Evolutionary conservation across 1,140 invertebrate species (phyloP).

Genomic region (Leucophenga varia): DNA sequence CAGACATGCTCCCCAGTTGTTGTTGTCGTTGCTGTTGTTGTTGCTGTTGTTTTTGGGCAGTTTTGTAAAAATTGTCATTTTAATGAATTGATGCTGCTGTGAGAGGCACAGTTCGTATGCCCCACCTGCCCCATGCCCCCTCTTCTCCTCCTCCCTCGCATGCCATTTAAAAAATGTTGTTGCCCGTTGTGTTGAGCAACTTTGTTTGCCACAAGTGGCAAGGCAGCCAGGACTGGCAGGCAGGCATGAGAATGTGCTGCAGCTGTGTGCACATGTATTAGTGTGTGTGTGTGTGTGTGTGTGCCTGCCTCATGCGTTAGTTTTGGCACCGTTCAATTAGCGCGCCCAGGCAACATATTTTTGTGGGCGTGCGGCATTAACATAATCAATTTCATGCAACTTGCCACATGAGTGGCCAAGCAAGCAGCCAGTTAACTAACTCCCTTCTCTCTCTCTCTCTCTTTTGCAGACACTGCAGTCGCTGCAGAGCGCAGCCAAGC

Average conservation of each 20-base stretch:
- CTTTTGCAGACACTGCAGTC: constrained; percentile 65
- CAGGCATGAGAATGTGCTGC: constrained; percentile 1
- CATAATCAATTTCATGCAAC: constrained; percentile 37
- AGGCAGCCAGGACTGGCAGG: constrained; percentile 6
- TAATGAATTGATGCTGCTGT: constrained; percentile 54
- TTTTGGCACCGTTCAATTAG: constrained; percentile 51
- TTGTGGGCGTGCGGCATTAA: constrained; percentile 30
- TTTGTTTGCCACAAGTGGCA: constrained; percentile 30
- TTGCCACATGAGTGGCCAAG: no score
- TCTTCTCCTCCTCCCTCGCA: no score
- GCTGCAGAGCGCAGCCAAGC: constrained; percentile 86
- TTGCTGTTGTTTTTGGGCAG: no score
- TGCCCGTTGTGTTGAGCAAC: constrained; percentile 45
- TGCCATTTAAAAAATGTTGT: constrained; percentile 52
- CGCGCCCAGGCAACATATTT: constrained; percentile 16
- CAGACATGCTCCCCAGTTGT: no score
- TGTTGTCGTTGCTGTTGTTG: no score
- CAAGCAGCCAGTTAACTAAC: no score
- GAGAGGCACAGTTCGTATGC: no score
- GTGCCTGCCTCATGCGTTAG: constrained; percentile 27
- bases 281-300: background rate
- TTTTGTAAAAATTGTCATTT: constrained; percentile 55
- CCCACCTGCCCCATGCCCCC: no score
- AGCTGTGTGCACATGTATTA: background rate
- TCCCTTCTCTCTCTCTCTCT: constrained; percentile 4